A percentile compares a stretch with the other conserved stretches of the same genome.
Conservation (phyloP, 2,888 invertebrate genomes). For the Marasmarcha lunaedactyla region DNA sequence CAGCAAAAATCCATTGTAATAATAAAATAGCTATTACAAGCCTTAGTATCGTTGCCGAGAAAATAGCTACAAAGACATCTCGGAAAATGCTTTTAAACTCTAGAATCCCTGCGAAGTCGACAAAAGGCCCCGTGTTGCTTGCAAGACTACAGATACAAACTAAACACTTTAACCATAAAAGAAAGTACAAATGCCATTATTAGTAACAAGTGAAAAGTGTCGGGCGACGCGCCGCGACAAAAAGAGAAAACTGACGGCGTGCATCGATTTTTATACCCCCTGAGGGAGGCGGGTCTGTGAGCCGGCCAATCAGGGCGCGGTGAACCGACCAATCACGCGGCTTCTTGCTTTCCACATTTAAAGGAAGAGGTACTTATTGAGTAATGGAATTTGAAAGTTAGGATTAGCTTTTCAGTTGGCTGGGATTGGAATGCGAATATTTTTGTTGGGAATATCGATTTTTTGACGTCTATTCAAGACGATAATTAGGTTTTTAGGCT, state of each 20-base stretch:
- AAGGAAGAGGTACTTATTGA: slow-evolving; percentile 35
- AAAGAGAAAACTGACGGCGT: slow-evolving; percentile 39
- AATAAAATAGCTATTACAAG: slow-evolving; percentile 3
- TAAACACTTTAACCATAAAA: slow-evolving; percentile 64
- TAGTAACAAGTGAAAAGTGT: slow-evolving; percentile 58
- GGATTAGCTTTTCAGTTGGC: slow-evolving; percentile 46
- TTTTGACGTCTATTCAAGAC: slow-evolving; percentile 7
- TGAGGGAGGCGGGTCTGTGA: slow-evolving; percentile 53
- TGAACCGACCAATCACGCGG: slow-evolving; percentile 58
- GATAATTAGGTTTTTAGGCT: slow-evolving; percentile 15
- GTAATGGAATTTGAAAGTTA: slow-evolving; percentile 64
- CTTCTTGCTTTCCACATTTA: slow-evolving; percentile 48
- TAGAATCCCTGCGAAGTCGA: slow-evolving; percentile 32
- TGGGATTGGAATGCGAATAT: slow-evolving; percentile 43
- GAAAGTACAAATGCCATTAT: slow-evolving; percentile 60
- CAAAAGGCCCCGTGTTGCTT: slow-evolving; percentile 52
- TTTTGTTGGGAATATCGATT: slow-evolving; percentile 31
- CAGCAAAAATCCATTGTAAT: too few species aligned
- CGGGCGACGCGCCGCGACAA: slow-evolving; percentile 45
- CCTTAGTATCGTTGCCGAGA: slow-evolving; percentile 12
- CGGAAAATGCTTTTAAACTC: slow-evolving; percentile 36
- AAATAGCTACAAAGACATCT: slow-evolving; percentile 42
- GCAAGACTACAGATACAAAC: slow-evolving; percentile 55
- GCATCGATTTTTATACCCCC: slow-evolving; percentile 68
- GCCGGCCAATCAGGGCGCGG: slow-evolving; percentile 57